phyloP scores from a whole-genome alignment of 2,888 invertebrate genomes.

The Bombylius major region DNA sequence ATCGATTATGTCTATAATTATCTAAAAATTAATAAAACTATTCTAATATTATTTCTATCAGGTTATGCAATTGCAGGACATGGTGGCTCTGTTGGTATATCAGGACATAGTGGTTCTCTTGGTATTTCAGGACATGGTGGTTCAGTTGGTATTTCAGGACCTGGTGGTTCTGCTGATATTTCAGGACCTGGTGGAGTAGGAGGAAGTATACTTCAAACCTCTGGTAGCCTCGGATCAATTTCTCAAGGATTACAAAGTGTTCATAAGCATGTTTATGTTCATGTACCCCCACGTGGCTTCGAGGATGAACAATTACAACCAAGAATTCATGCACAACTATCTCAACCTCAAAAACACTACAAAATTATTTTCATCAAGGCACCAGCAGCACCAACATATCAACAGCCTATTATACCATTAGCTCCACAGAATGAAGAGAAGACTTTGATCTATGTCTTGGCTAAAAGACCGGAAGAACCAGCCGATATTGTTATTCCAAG shows the following conservation, averaged over 20 bases:
- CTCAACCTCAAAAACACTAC: conserved; percentile 72
- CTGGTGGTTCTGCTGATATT: background rate
- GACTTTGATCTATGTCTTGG: conserved; percentile 76
- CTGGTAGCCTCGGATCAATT: background rate
- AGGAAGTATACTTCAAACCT: conserved; percentile 4
- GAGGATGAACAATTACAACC: conserved; percentile 25
- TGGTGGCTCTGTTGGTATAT: background rate
- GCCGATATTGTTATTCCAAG: conserved; percentile 66
- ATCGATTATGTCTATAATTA: too few relatives aligned
- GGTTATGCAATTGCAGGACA: conserved; percentile 3
- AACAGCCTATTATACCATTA: conserved; percentile 63
- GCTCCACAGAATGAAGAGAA: conserved; percentile 74
- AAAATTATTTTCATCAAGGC: conserved; percentile 89
- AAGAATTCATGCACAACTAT: conserved; percentile 27
- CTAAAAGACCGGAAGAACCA: conserved; percentile 73
- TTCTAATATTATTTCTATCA: too few relatives aligned
- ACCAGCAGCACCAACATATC: conserved; percentile 64
- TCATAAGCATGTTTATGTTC: conserved; percentile 34
- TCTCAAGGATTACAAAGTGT: conserved; percentile 22
- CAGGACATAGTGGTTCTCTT: conserved; percentile 18
- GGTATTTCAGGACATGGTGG: conserved; percentile 4
- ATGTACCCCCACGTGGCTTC: conserved; percentile 32
- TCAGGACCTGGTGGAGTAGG: conserved; percentile 4
- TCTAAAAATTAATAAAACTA: too few relatives aligned
- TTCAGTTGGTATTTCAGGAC: background rate